Percentiles rank a stretch among this genome's conserved stretches.
Evolutionary conservation across 1,140 invertebrate genomes (phyloP).

Genomic region (Papilio machaon): DNA sequence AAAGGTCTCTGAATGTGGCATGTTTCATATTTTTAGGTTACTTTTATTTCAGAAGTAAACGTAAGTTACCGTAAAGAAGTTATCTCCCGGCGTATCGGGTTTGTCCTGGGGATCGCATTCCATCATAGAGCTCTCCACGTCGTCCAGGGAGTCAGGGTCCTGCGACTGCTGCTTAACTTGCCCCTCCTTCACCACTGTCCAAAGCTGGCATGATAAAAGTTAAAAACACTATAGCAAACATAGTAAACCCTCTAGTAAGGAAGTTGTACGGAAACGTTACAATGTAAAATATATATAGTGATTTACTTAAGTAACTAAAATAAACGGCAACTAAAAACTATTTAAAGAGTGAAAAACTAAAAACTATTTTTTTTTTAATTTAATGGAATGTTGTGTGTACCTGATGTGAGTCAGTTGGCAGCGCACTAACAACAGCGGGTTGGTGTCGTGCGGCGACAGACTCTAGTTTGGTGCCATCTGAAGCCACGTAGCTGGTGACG

Average conservation of each 20-base stretch:
- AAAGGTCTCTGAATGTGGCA: too few relatives aligned
- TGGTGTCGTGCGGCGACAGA: slow-evolving; percentile 63
- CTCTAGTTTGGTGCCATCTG: slow-evolving; percentile 87
- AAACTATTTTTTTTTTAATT: too few relatives aligned
- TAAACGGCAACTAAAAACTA: too few relatives aligned
- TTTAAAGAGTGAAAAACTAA: too few relatives aligned
- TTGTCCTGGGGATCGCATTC: slow-evolving; percentile 76
- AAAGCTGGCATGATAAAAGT: slow-evolving; percentile 52
- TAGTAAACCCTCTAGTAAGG: too few relatives aligned
- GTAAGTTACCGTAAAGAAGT: slow-evolving; percentile 64
- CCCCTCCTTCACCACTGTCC: slow-evolving; percentile 72
- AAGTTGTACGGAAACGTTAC: too few relatives aligned
- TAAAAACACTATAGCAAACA: too few relatives aligned
- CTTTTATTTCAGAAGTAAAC: neutral
- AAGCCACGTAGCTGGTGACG: slow-evolving; percentile 86
- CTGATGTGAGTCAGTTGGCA: slow-evolving; percentile 67
- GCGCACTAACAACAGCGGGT: slow-evolving; percentile 62
- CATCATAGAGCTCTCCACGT: slow-evolving; percentile 71
- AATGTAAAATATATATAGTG: too few relatives aligned
- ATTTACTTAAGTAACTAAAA: too few relatives aligned
- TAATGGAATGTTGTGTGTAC: slow-evolving; percentile 48
- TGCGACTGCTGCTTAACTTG: slow-evolving; percentile 69
- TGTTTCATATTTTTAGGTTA: too few relatives aligned
- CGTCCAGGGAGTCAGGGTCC: slow-evolving; percentile 70
- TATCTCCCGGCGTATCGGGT: slow-evolving; percentile 65